Evolutionary conservation across 2,113 vertebrate genomes (phyloP), one percentile per base, ranked within the genome.

Genomic region (Baryphthengus martii): DNA sequence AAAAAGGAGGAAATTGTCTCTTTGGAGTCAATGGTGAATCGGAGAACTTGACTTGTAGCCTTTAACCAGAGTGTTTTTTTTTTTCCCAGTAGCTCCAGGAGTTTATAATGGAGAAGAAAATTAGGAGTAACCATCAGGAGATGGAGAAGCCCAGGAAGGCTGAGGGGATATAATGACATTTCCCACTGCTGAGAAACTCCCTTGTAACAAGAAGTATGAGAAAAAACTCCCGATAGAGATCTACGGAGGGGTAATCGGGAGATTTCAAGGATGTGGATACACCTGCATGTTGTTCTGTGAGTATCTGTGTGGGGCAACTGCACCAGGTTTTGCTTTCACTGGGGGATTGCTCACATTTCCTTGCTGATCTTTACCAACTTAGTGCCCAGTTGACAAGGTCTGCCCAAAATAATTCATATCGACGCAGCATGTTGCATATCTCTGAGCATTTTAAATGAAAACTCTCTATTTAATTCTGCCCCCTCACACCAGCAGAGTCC

Each of bases 311-410:
- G 10, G 40, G 76, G 23, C 9, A 47, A 8, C 5, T 4, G 33
- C 44, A 45, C 44, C 24, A 37, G 63, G 17, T 14, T 77, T n/a
- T 45, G 61, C 2, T 39, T 74, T 39, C 6, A 3, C 2, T 2
- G 5, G 33, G 26, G 6, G 3, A 35, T 39, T 2, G 2, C 13
- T 59, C 31, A 1, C 2, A 1, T 33, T 25, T 42, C 44, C 29
- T 87, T 11, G n/a, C n/a, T n/a, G n/a, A n/a, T n/a, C n/a, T n/a
- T n/a, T 23, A 28, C 44, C 21, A 2, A 2, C 3, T 44, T 23
- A 4, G 0, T 52, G 37, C 31, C 40, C 37, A 7, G 8, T 68
- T 65, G 29, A 29, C n/a, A 20, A 47, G 19, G 6, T 70, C 53
- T 68, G 23, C 17, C 89, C 23, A 16, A 77, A 47, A 26, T 18